These are phyloP conservation scores for Drosophila triauraria DNA, from an alignment of 1,140 invertebrate genomes.

Conservation along the genomic window DNA sequence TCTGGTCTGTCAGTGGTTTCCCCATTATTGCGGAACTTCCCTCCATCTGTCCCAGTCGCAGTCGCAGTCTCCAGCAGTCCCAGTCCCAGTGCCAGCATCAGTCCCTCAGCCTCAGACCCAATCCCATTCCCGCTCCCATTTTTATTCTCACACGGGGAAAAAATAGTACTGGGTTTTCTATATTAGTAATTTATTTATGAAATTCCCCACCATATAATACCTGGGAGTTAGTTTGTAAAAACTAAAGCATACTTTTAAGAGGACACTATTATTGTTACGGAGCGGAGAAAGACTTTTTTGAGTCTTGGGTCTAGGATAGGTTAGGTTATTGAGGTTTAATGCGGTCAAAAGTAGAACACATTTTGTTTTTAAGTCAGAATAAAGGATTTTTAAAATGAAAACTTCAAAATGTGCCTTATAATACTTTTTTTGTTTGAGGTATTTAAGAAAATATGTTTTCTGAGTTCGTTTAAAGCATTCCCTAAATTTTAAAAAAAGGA, in stretches of 20 bases:
- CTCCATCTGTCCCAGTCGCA: constrained; percentile 22
- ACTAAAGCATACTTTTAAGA: too few species aligned
- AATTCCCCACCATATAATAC: background rate
- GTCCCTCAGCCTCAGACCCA: constrained; percentile 4
- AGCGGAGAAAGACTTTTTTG: too few species aligned
- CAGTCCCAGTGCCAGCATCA: background rate
- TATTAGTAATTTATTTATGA: too few species aligned
- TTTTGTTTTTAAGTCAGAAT: background rate
- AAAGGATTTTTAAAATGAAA: too few species aligned
- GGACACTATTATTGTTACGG: too few species aligned
- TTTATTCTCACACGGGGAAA: constrained; percentile 1
- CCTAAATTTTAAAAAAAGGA: too few species aligned
- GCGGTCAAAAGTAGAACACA: rapidly evolving
- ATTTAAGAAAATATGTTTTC: too few species aligned
- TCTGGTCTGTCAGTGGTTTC: constrained; percentile 51
- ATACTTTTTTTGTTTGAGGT: too few species aligned
- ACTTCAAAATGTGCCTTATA: too few species aligned
- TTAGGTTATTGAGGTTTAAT: background rate
- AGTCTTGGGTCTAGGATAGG: too few species aligned
- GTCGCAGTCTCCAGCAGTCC: constrained; percentile 13
- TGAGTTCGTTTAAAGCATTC: too few species aligned
- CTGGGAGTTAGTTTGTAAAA: background rate
- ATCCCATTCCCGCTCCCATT: constrained; percentile 28
- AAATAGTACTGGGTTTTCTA: background rate
- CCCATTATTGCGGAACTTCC: constrained; percentile 40